Evolutionary conservation across 1,140 invertebrate genomes (phyloP), one percentile per base, ranked within the genome.

Genomic region (Cotesia glomerata): DNA sequence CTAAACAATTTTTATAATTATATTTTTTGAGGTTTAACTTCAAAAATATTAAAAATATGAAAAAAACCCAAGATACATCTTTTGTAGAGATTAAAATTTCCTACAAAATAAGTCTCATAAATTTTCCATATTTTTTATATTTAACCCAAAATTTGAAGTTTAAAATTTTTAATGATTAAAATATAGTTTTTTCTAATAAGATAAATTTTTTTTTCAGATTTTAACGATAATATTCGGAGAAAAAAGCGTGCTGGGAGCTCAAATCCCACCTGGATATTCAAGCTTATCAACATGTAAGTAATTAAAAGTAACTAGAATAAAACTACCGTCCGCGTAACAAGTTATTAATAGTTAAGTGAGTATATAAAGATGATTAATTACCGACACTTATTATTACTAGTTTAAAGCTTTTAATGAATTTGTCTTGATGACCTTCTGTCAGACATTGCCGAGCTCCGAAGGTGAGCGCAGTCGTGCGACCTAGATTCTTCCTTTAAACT

Each of bases 391-490:
- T 67, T 67, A 54, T 65, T 49, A 51, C 16, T 26, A 9, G 45
- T 51, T 67, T 54, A 45, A 45, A 45, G 26, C 51, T 52, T 13
- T 54, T 67, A 67, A 54, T 67, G 39, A 67, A 67, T 67, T 54
- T 54, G 65, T 67, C 18, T 8, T 18, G 16, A 18, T 35, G 63
- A 67, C 65, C 65, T 67, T 67, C 65, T 26, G 32, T 67, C 62
- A 67, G 65, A 67, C 65, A 67, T 67, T 67, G 65, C 65, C 26
- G 52, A 54, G 65, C 39, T 67, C 14, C 34, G 65, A 67, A 67
- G 65, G 65, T 67, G 65, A 67, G 65, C 65, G 51, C 16, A 67
- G 65, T 67, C 65, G 65, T 67, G 65, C 65, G 65, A 67, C 65
- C 65, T 67, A 67, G 65, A 52, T 67, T 52, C 49, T 52, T 67